phyloP scores from a whole-genome alignment of 2,113 vertebrate genomes.

The Tragelaphus scriptus region DNA sequence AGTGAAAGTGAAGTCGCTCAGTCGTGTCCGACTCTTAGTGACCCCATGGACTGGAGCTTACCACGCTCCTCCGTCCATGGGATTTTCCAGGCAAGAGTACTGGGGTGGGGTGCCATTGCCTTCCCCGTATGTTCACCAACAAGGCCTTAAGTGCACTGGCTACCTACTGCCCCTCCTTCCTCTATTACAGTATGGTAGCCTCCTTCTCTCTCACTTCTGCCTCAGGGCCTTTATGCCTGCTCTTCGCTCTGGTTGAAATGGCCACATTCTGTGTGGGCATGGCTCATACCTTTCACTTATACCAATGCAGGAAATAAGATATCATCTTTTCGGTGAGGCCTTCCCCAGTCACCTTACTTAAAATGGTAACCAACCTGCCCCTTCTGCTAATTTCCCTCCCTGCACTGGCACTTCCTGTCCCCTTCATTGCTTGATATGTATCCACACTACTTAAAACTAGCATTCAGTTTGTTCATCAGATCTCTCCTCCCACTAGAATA shows the following conservation, averaged over 20 bases:
- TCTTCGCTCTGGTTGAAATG: not conserved
- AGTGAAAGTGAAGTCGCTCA: no score
- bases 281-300: not conserved
- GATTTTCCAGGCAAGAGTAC: no score
- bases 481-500: not conserved
- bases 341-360: not conserved
- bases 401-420: no score
- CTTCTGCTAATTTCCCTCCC: not conserved
- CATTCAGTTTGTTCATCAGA: not conserved
- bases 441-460: not conserved
- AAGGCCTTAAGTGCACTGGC: not conserved
- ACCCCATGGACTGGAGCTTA: no score
- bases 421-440: not conserved
- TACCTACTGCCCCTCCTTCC: not conserved
- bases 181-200: not conserved
- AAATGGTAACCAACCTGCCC: not conserved
- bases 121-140: not conserved
- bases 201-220: not conserved
- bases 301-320: not conserved
- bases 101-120: no score
- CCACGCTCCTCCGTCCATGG: no score
- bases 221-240: not conserved
- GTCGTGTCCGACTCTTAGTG: no score
- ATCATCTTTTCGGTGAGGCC: not conserved
- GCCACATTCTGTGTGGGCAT: not conserved